A percentile compares a stretch with the other conserved stretches of the same genome.
Conservation (phyloP, 2,888 invertebrate species). For the Apotomis turbidana region DNA sequence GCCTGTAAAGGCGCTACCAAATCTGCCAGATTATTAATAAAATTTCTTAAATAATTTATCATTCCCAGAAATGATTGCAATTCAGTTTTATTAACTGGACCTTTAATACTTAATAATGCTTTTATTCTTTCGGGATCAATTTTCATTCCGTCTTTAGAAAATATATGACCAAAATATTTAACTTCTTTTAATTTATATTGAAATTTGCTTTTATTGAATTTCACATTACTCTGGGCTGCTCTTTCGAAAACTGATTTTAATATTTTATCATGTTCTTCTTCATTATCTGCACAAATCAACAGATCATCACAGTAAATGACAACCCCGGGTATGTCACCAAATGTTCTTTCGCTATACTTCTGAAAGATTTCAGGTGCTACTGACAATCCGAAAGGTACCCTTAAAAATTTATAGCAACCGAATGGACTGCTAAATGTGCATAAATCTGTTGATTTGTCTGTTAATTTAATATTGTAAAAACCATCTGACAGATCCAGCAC, state of each 20-base stretch:
- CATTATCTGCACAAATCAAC: conserved; percentile 20
- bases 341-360: conserved; percentile 15
- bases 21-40: conserved; percentile 41
- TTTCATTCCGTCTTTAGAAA: conserved; percentile 44
- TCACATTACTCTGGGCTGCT: conserved; percentile 42
- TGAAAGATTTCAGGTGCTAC: conserved; percentile 24
- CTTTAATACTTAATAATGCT: conserved; percentile 44
- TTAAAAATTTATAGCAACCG: conserved; percentile 49
- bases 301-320: conserved; percentile 25
- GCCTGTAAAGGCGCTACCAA: conserved; percentile 1
- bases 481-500: conserved; percentile 45
- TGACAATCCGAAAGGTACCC: conserved; percentile 53
- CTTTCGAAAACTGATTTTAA: conserved; percentile 40
- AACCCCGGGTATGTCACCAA: conserved; percentile 22
- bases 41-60: conserved; percentile 45
- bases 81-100: conserved; percentile 45
- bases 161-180: conserved; percentile 50
- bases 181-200: too few relatives aligned
- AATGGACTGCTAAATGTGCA: conserved; percentile 45
- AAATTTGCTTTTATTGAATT: conserved; percentile 46
- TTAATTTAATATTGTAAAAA: conserved; percentile 46
- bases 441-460: conserved; percentile 38
- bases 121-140: conserved; percentile 43
- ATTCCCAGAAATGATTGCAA: conserved; percentile 44
- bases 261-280: conserved; percentile 44